Evolutionary conservation across 2,888 invertebrate genomes (phyloP).

Genomic region (Toxonevra muliebris): DNA sequence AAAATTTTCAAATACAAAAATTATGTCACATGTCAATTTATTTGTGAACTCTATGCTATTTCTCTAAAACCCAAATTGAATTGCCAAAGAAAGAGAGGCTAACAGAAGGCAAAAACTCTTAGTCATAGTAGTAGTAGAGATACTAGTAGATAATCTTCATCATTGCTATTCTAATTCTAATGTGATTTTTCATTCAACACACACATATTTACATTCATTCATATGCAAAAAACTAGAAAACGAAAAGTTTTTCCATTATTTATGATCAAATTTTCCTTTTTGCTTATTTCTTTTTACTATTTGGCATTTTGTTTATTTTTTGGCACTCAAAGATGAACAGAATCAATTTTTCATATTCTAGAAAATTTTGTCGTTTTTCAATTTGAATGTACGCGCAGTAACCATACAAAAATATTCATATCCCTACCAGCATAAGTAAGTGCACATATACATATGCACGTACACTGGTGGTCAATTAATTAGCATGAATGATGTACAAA

Average conservation of each 20-base stretch:
- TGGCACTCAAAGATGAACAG: neutral
- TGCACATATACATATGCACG: too few relatives aligned
- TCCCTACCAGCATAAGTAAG: too few relatives aligned
- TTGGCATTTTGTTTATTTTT: neutral
- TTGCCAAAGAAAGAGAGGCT: neutral
- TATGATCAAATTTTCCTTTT: constrained; percentile 12
- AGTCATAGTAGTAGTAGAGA: too few relatives aligned
- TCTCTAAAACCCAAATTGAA: neutral
- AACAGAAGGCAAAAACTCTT: too few relatives aligned
- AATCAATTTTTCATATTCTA: constrained; percentile 32
- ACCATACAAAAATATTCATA: too few relatives aligned
- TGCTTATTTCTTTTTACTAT: neutral
- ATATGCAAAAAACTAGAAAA: constrained; percentile 10
- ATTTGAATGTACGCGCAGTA: constrained; percentile 17
- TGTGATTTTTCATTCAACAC: constrained; percentile 7
- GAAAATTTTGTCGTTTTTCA: constrained; percentile 29
- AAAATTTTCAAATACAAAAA: neutral
- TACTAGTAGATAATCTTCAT: neutral
- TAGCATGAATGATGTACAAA: too few relatives aligned
- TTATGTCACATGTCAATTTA: constrained; percentile 1
- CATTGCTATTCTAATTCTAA: constrained; percentile 15
- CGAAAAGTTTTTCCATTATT: constrained; percentile 22
- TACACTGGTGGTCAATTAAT: too few relatives aligned
- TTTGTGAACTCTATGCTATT: neutral
- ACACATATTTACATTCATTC: constrained; percentile 5